A percentile compares a stretch with the other conserved stretches of the same genome.
Conservation (phyloP, 2,113 vertebrate genomes). For the Cacatua alba region DNA sequence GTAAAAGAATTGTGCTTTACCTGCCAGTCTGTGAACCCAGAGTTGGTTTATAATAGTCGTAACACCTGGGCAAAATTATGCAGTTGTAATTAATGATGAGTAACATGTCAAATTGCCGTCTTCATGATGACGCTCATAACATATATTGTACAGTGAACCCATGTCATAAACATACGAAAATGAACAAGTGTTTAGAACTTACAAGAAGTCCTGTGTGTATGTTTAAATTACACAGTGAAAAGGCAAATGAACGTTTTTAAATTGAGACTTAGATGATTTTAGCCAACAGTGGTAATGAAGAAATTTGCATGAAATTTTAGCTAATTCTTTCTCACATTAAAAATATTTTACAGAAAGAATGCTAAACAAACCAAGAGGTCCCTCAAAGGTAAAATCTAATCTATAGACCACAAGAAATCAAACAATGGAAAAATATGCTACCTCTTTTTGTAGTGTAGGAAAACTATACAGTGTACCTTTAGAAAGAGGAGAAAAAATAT, state of each 20-base stretch:
- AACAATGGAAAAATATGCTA: not conserved
- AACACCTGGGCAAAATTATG: not conserved
- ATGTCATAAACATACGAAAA: not conserved
- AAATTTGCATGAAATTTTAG: not conserved
- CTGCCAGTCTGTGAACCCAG: not conserved
- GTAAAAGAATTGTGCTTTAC: not conserved
- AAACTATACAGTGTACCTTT: not conserved
- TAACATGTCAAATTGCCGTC: not conserved
- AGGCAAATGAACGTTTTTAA: not conserved
- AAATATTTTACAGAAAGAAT: not conserved
- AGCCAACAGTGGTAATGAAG: not conserved
- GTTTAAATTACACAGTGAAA: not conserved
- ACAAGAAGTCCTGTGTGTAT: not conserved
- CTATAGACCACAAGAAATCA: not conserved
- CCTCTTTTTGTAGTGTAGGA: not conserved
- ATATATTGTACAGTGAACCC: not conserved
- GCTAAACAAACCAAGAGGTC: not conserved
- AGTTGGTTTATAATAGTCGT: not conserved
- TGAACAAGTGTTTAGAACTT: not conserved
- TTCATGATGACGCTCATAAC: not conserved
- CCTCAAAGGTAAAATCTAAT: not conserved
- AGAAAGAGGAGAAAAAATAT: not conserved
- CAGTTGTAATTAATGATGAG: not conserved
- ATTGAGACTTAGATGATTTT: not conserved
- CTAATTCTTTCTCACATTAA: not conserved